Evolutionary conservation across 2,113 vertebrate genomes (phyloP).

Genomic region (Serilophus lunatus): DNA sequence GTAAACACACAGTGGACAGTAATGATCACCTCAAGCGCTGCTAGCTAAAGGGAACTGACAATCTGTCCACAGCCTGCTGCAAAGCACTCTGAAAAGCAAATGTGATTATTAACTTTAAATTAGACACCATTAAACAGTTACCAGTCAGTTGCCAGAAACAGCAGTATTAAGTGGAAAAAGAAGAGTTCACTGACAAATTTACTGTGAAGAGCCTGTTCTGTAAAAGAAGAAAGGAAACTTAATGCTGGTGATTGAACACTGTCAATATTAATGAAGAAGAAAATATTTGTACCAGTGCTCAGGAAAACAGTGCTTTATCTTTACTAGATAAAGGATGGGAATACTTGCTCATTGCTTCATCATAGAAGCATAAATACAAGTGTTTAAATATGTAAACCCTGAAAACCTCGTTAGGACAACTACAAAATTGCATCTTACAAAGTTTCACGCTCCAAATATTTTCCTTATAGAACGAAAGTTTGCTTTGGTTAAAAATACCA

Average conservation of each 20-base stretch:
- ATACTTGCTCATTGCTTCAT: not conserved
- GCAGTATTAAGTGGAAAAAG: not conserved
- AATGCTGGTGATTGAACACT: not conserved
- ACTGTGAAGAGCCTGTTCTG: not conserved
- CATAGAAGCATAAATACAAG: not conserved
- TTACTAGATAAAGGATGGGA: not conserved
- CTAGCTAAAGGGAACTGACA: conserved; percentile 1
- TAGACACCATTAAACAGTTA: not conserved
- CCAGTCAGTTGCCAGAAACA: not conserved
- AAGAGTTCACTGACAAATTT: not conserved
- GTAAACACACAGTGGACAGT: not conserved
- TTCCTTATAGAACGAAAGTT: not conserved
- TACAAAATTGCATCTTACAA: not conserved
- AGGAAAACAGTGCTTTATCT: not conserved
- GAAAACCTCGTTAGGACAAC: not conserved
- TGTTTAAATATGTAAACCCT: not conserved
- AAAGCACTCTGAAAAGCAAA: conserved; percentile 15
- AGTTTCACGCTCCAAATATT: not conserved
- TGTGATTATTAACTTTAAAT: not conserved
- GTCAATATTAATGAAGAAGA: not conserved
- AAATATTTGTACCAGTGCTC: not conserved
- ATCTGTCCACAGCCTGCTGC: not conserved
- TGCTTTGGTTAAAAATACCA: not conserved
- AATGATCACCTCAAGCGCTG: not conserved
- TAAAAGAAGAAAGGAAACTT: not conserved